These are phyloP conservation scores for Bibio marci DNA, from an alignment of 2,888 invertebrate species.

Conservation along the genomic window DNA sequence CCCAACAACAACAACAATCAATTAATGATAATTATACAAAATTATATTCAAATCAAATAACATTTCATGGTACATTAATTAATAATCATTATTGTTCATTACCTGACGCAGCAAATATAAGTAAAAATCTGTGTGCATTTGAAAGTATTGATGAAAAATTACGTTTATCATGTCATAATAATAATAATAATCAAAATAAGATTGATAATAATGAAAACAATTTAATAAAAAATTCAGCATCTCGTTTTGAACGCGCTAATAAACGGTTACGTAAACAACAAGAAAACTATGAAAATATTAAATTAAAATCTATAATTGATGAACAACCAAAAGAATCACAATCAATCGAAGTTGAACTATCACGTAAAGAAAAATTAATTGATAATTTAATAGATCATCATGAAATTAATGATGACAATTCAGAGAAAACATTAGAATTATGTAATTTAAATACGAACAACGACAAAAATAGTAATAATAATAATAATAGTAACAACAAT, in stretches of 20 bases:
- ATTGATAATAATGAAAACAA: slow-evolving; percentile 1
- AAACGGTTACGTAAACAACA: slow-evolving; percentile 21
- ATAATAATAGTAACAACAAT: too few species aligned
- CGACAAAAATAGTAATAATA: too few species aligned
- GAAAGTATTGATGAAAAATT: slow-evolving; percentile 55
- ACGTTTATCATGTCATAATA: slow-evolving; percentile 25
- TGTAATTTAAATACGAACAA: not conserved
- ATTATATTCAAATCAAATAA: too few species aligned
- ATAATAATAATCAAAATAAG: not conserved
- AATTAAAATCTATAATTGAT: slow-evolving; percentile 8
- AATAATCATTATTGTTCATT: slow-evolving; percentile 55
- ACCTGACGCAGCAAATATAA: slow-evolving; percentile 51
- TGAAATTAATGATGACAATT: too few species aligned
- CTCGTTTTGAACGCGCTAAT: slow-evolving; percentile 24
- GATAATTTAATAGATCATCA: not conserved
- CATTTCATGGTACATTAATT: slow-evolving; percentile 25
- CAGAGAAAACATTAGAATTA: too few species aligned
- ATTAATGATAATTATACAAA: not conserved
- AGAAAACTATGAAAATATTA: slow-evolving; percentile 12
- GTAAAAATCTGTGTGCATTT: slow-evolving; percentile 49
- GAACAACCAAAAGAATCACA: slow-evolving; percentile 21
- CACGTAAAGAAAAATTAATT: slow-evolving; percentile 1
- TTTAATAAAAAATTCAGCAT: slow-evolving; percentile 23
- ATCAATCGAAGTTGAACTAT: slow-evolving; percentile 20
- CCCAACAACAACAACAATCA: not conserved